phyloP scores from a whole-genome alignment of 2,113 vertebrate species.

The Eonycteris spelaea region DNA sequence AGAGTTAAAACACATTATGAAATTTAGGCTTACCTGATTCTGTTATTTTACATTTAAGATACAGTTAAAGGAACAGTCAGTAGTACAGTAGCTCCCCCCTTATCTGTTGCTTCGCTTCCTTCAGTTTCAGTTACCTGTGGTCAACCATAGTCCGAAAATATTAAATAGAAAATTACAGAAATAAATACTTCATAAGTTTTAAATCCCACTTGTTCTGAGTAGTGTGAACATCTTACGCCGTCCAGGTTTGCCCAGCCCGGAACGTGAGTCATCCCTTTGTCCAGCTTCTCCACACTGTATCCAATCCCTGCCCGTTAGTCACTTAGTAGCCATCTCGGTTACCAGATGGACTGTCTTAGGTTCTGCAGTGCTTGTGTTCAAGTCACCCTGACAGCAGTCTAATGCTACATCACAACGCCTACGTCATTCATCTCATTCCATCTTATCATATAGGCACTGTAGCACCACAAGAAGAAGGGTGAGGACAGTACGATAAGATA shows the following conservation, averaged over 20 bases:
- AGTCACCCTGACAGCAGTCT: neutral
- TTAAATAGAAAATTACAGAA: neutral
- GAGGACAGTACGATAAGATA: neutral
- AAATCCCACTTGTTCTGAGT: neutral
- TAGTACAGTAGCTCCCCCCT: neutral
- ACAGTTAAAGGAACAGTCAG: neutral
- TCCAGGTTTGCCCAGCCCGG: neutral
- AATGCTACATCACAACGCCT: neutral
- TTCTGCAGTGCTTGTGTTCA: too few species aligned
- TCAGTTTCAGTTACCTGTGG: neutral
- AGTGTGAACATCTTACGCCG: neutral
- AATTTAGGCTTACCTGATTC: neutral
- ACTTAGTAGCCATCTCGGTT: neutral
- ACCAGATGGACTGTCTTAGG: neutral
- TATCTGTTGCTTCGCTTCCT: neutral
- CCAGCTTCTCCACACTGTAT: neutral
- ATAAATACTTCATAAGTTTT: neutral
- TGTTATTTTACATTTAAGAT: constrained; percentile 36
- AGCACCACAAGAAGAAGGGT: neutral
- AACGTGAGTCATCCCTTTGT: too few species aligned
- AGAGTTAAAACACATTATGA: constrained; percentile 27
- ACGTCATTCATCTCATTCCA: neutral
- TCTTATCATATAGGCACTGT: neutral
- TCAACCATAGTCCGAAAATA: neutral
- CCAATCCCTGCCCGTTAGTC: too few species aligned